Base-by-base conservation (phyloP, 2,113 vertebrate species). In the Fregata magnificens region DNA sequence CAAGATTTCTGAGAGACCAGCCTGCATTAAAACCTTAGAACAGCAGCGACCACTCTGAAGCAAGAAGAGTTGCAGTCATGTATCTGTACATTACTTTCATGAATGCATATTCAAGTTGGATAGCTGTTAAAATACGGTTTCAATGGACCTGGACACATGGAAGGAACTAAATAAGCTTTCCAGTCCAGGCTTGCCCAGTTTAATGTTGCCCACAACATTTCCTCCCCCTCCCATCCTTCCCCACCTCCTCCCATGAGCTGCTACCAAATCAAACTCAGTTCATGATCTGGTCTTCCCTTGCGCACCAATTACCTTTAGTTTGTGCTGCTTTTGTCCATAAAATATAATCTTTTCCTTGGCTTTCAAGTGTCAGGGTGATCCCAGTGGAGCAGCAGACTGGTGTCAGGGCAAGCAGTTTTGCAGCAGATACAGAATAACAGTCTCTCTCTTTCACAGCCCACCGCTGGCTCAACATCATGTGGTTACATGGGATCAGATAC, bases 391-490 rank as follows among this genome's bases (percentile, higher is more conserved):
- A 99, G 98, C 99, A 99, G 88, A 98, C 98, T 0, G 99, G 99
- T 0, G 99, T 99, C 94, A 99, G 96, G 28, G 99, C 98, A 22
- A 99, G 98, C 86, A 99, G 98, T 96, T 98, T 99, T 72, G 99
- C 99, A 4, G 99, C 99, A 19, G 99, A 99, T 18, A 98, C 98
- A 0, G 99, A 99, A 84, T 99, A 99, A 94, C 98, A 99, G 97
- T 99, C 99, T 94, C 98, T 98, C 95, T 99, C 99, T 94, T 98
- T 99, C 97, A 99, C 98, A 63, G 99, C 99, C 4, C 98, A 91
- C 15, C 99, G 97, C 97, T 99, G 99, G 97, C 99, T 99, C 98
- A 99, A 93, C 99, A 99, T 99, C 98, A 99, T 99, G 98, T 99
- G 99, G 96, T 99, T 99, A 98, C 99, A 99, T 1, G 99, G 99